Percentiles rank a stretch among this genome's conserved stretches.
These are phyloP conservation scores for Subacronicta megacephala DNA, from an alignment of 2,888 invertebrate species.

Conservation along the genomic window DNA sequence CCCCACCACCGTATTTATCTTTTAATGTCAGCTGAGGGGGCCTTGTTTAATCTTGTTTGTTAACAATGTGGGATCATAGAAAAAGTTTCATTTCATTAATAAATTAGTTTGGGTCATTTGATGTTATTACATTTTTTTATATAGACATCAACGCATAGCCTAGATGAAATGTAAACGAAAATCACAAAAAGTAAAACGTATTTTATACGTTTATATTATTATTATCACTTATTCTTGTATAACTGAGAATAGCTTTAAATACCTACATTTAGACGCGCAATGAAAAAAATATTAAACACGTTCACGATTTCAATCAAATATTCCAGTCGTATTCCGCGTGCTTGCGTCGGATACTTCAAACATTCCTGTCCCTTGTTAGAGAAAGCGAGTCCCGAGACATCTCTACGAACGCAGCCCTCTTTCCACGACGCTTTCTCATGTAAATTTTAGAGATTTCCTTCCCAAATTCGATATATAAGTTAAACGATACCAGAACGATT, in stretches of 20 bases:
- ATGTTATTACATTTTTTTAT: constrained; percentile 17
- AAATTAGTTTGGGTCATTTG: constrained; percentile 32
- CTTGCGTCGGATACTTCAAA: constrained; percentile 78
- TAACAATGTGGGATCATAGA: constrained; percentile 67
- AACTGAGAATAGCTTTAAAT: too few relatives aligned
- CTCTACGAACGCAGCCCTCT: constrained; percentile 68
- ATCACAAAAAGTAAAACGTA: not conserved
- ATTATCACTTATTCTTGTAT: constrained; percentile 9
- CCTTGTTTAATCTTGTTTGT: constrained; percentile 70
- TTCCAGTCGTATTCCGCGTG: constrained; percentile 76
- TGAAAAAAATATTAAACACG: constrained; percentile 73
- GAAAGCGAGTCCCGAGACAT: constrained; percentile 67
- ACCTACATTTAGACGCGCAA: constrained; percentile 29
- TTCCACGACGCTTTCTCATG: constrained; percentile 80
- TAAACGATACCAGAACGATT: constrained; percentile 70
- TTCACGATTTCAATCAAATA: constrained; percentile 82
- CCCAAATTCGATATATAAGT: constrained; percentile 80
- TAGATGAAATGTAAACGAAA: too few relatives aligned
- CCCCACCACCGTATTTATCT: constrained; percentile 79
- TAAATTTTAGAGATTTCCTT: constrained; percentile 83
- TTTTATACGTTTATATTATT: not conserved
- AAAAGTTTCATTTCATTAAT: constrained; percentile 60
- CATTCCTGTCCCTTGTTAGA: constrained; percentile 83
- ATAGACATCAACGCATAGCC: too few relatives aligned
- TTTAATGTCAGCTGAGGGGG: constrained; percentile 76